Evolutionary conservation across 2,797 vertebrate genomes (phyloP), one percentile per base, ranked within the genome.

Genomic region (Petrocephalus sullivani): DNA sequence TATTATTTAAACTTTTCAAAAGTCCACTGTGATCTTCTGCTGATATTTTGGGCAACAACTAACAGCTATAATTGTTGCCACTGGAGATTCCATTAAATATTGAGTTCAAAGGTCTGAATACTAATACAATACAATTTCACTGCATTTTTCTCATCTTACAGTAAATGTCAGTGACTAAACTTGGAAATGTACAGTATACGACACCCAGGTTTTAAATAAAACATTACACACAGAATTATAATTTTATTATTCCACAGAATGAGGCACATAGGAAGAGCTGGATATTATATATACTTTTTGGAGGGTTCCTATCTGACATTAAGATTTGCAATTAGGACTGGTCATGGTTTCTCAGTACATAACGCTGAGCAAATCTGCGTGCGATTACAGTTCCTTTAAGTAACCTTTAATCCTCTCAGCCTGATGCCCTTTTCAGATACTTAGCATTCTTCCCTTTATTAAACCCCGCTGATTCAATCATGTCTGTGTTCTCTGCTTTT

Each of bases 331-430:
- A 61, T 58, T 88, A 71, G 88, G 89, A 91, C 28, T 28, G 33
- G 56, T 86, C 85, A 86, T 60, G 54, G 85, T 16, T 86, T n/a
- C 23, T 37, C 90, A 87, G 91, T 83, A 89, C 90, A 84, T 87
- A 57, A 85, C 57, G 75, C 90, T 91, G 91, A 89, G 90, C 88
- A 86, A 90, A 89, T 88, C 88, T 90, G 88, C 87, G 91, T 92
- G 94, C 89, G 92, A 94, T 95, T 93, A 89, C 91, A 90, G 91
- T 94, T 94, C 92, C 93, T 88, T 93, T 92, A 91, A 92, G 91
- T 90, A 91, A 92, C 78, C 92, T 95, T 93, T 95, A 93, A 95
- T 95, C 92, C 91, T 93, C 94, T 95, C 95, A 81, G 89, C 89
- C 90, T 91, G 92, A 95, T 95, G 94, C 93, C 94, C 94, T 95